These are phyloP conservation scores for Kradibia gibbosae DNA, from an alignment of 1,140 invertebrate species.

Conservation along the genomic window DNA sequence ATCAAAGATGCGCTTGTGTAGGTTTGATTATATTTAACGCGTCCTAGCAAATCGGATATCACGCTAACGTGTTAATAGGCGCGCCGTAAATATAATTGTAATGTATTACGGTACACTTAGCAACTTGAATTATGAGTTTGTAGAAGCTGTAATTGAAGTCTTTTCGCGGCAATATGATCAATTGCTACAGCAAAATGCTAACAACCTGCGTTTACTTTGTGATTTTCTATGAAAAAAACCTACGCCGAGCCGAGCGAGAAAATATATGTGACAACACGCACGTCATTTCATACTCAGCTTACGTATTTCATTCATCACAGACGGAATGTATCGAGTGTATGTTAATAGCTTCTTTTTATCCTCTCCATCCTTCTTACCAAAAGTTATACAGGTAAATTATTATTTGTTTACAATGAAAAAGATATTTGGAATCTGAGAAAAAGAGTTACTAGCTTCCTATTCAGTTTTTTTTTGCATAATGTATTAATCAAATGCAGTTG, in stretches of 20 bases:
- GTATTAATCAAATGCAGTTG: too few relatives aligned
- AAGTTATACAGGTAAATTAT: too few relatives aligned
- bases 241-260: not conserved
- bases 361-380: too few relatives aligned
- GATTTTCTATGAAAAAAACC: conserved; percentile 6
- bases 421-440: too few relatives aligned
- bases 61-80: conserved; percentile 17
- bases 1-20: not conserved
- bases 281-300: too few relatives aligned
- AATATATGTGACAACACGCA: not conserved
- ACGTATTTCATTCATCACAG: too few relatives aligned
- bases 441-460: too few relatives aligned
- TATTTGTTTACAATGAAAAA: too few relatives aligned
- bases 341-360: too few relatives aligned
- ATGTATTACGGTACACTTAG: conserved; percentile 34
- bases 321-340: too few relatives aligned
- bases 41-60: not conserved
- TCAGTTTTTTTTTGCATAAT: too few relatives aligned
- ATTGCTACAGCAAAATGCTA: conserved; percentile 16
- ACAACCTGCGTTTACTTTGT: not conserved
- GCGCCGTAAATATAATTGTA: conserved; percentile 33
- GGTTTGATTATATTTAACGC: not conserved
- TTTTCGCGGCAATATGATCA: conserved; percentile 33
- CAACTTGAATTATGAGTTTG: conserved; percentile 29
- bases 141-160: conserved; percentile 31